These are phyloP conservation scores for Dasysyrphus tricinctus DNA, from an alignment of 2,888 invertebrate genomes.

Conservation along the genomic window DNA sequence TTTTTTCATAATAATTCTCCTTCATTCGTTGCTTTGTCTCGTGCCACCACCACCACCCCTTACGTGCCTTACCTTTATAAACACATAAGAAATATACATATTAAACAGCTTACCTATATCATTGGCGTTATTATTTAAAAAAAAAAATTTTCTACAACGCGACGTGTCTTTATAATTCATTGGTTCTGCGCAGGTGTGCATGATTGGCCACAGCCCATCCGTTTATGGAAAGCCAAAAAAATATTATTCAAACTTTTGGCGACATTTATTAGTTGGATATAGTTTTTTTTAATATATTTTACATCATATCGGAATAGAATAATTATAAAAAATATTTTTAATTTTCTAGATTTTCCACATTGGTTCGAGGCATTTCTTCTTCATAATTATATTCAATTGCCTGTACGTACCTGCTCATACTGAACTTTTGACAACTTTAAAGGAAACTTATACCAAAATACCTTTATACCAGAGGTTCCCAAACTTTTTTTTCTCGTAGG, in stretches of 20 bases:
- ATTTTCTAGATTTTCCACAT: too few species aligned
- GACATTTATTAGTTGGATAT: background rate
- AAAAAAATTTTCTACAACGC: slow-evolving; percentile 11
- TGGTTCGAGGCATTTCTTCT: too few species aligned
- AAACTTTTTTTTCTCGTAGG: too few species aligned
- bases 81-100: slow-evolving; percentile 61
- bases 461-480: too few species aligned
- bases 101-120: slow-evolving; percentile 59
- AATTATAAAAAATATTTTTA: too few species aligned
- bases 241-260: background rate
- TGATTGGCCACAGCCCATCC: slow-evolving; percentile 27
- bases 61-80: slow-evolving; percentile 31
- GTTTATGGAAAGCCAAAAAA: slow-evolving; percentile 60
- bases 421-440: too few species aligned
- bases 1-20: slow-evolving; percentile 48
- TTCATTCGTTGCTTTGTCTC: slow-evolving; percentile 41
- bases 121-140: slow-evolving; percentile 52
- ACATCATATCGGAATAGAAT: too few species aligned
- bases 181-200: slow-evolving; percentile 63
- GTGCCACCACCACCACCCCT: slow-evolving; percentile 48
- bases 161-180: slow-evolving; percentile 45
- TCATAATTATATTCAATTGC: too few species aligned
- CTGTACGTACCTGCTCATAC: too few species aligned
- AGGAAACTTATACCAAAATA: too few species aligned
- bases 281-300: too few species aligned